Conservation (phyloP, 2,113 vertebrate species). For the Trichomycterus rosablanca region DNA sequence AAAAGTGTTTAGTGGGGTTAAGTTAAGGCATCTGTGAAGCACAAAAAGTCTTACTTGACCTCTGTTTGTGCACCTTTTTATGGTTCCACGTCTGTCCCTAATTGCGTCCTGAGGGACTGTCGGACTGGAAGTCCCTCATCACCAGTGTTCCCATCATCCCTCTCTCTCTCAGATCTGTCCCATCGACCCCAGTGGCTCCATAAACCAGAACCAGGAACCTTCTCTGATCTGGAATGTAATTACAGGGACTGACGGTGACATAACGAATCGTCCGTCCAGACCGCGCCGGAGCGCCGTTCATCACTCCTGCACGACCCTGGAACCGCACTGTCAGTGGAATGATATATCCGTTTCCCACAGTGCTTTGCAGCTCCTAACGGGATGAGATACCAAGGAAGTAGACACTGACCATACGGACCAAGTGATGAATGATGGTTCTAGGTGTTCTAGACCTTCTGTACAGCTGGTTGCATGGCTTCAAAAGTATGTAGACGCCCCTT, state of each 20-base stretch:
- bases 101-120: constrained; percentile 33
- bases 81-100: constrained; percentile 35
- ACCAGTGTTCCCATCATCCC: no score
- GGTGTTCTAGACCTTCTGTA: no score
- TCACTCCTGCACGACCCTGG: neutral
- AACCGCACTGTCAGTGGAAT: neutral
- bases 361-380: neutral
- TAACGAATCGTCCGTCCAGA: constrained; percentile 17
- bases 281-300: constrained; percentile 5
- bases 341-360: constrained; percentile 17
- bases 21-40: no score
- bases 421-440: no score
- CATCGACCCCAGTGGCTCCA: constrained; percentile 9
- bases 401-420: no score
- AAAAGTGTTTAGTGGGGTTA: no score
- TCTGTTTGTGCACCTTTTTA: no score
- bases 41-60: no score
- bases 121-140: neutral
- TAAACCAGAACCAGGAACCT: neutral
- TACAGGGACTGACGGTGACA: constrained; percentile 30
- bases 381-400: no score
- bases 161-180: neutral
- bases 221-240: constrained; percentile 22
- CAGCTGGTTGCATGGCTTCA: no score
- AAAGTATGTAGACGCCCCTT: no score